Conservation (phyloP, 2,113 vertebrate species). For the Petroica traversi region DNA sequence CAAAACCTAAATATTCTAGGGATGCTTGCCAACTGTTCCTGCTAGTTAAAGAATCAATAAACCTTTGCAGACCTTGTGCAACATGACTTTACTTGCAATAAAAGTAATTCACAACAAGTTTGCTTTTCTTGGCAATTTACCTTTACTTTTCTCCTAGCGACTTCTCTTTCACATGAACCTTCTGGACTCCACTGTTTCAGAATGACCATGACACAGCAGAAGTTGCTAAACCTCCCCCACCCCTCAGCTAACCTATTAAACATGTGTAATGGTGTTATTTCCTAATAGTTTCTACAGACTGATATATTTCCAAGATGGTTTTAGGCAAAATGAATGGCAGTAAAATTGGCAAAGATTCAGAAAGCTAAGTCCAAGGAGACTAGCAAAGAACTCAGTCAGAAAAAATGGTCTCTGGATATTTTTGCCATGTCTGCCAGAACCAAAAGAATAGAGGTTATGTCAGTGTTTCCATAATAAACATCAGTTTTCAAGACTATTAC, state of each 20-base stretch:
- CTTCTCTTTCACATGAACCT: background rate
- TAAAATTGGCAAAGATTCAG: slow-evolving; percentile 23
- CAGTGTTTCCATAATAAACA: slow-evolving; percentile 63
- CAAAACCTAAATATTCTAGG: background rate
- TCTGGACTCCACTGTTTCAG: slow-evolving; percentile 15
- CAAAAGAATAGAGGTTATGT: slow-evolving; percentile 43
- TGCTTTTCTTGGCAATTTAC: slow-evolving; percentile 4
- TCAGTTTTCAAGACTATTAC: slow-evolving; percentile 27
- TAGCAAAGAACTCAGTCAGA: slow-evolving; percentile 1
- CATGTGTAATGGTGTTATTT: background rate
- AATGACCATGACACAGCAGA: slow-evolving; percentile 34
- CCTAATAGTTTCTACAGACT: slow-evolving; percentile 28
- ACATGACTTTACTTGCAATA: background rate
- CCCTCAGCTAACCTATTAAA: slow-evolving; percentile 16
- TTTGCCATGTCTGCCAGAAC: slow-evolving; percentile 24
- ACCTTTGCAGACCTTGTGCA: slow-evolving; percentile 5
- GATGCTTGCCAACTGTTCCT: background rate
- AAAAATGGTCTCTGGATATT: slow-evolving; percentile 53
- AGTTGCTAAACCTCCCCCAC: slow-evolving; percentile 14
- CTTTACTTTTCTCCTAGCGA: background rate
- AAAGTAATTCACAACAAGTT: background rate
- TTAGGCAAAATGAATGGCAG: slow-evolving; percentile 15
- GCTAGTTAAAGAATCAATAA: slow-evolving; percentile 17
- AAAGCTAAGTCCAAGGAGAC: slow-evolving; percentile 40
- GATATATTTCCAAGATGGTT: background rate